Evolutionary conservation across 2,113 vertebrate species (phyloP).

Genomic region (Egretta garzetta): DNA sequence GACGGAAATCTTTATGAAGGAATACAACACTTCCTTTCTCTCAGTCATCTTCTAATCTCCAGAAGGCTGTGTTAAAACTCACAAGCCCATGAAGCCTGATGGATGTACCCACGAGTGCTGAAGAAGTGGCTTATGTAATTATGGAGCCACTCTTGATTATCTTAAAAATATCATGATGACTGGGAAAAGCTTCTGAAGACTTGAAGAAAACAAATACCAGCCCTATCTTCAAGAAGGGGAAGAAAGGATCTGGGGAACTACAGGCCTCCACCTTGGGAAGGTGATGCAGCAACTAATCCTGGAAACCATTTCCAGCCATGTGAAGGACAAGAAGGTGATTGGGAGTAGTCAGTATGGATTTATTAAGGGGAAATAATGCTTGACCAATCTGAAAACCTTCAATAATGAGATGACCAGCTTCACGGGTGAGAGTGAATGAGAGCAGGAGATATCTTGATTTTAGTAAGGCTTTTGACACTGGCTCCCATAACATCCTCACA

Average conservation of each 20-base stretch:
- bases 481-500: not conserved
- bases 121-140: not conserved
- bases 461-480: not conserved
- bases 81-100: not conserved
- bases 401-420: not conserved
- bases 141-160: not conserved
- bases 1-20: not conserved
- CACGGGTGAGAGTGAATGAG: accelerated
- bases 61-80: not conserved
- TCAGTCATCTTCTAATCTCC: not conserved
- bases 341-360: not conserved
- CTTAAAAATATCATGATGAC: not conserved
- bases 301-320: not conserved
- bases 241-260: not conserved
- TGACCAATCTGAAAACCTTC: not conserved
- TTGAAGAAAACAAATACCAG: not conserved
- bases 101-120: not conserved
- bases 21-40: not conserved
- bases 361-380: not conserved
- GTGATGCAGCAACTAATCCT: not conserved
- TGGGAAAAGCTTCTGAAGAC: not conserved
- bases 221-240: not conserved
- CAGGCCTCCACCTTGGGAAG: not conserved
- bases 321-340: not conserved
- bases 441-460: not conserved